Evolutionary conservation across 1,140 invertebrate genomes (phyloP).

Genomic region (Apis florea): DNA sequence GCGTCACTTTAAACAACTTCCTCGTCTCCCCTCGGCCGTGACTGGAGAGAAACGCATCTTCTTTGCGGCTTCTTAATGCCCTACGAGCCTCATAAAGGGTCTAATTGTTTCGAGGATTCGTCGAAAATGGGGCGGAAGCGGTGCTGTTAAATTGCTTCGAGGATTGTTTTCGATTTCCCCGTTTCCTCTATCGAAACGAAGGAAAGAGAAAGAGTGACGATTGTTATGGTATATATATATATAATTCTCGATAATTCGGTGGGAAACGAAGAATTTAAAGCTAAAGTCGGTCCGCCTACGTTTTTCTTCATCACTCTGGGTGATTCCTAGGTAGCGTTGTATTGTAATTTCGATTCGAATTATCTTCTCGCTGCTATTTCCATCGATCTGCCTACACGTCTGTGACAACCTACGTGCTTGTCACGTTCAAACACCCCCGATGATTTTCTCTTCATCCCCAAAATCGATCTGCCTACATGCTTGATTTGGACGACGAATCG

Average conservation of each 20-base stretch:
- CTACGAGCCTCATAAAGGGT: conserved; percentile 53
- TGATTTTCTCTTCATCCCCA: conserved; percentile 20
- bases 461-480: conserved; percentile 21
- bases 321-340: too few species aligned
- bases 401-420: conserved; percentile 10
- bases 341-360: conserved; percentile 37
- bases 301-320: background rate
- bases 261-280: background rate
- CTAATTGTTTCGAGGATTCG: conserved; percentile 60
- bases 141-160: conserved; percentile 40
- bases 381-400: conserved; percentile 29
- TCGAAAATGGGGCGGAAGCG: conserved; percentile 35
- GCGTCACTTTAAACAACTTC: conserved; percentile 65
- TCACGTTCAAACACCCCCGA: conserved; percentile 24
- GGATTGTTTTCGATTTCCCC: conserved; percentile 51
- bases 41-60: conserved; percentile 42
- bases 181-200: conserved; percentile 50
- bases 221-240: too few species aligned
- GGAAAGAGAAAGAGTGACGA: background rate
- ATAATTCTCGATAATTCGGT: background rate
- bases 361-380: conserved; percentile 3
- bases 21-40: conserved; percentile 39
- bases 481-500: background rate
- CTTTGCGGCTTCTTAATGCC: conserved; percentile 54
- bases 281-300: conserved; percentile 34